These are phyloP conservation scores for Mesoligia furuncula DNA, from an alignment of 2,888 invertebrate genomes.

Conservation along the genomic window DNA sequence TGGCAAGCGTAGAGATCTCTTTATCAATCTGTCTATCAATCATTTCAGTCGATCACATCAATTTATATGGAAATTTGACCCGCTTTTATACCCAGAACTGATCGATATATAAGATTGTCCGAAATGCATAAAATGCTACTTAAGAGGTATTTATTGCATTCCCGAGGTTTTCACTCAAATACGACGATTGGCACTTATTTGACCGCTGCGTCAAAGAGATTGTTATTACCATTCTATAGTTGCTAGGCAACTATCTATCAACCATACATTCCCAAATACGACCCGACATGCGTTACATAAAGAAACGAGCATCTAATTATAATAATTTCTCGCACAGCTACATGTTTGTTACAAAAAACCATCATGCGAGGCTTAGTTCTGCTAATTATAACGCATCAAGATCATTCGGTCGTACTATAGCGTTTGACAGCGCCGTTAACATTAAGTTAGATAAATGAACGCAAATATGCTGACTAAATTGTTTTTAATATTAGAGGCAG, in stretches of 20 bases:
- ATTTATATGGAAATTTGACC: too few relatives aligned
- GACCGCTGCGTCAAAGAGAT: not conserved
- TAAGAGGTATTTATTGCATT: too few relatives aligned
- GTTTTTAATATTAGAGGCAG: slow-evolving; percentile 24
- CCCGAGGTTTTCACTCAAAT: too few relatives aligned
- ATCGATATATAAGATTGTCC: too few relatives aligned
- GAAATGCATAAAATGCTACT: too few relatives aligned
- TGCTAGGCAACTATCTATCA: not conserved
- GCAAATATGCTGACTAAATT: slow-evolving; percentile 23
- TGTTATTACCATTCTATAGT: not conserved
- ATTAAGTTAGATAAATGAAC: slow-evolving; percentile 35
- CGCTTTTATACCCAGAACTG: too few relatives aligned
- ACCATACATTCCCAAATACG: not conserved
- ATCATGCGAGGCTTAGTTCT: slow-evolving; percentile 13
- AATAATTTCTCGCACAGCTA: slow-evolving; percentile 32
- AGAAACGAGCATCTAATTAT: slow-evolving; percentile 41
- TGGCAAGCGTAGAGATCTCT: slow-evolving; percentile 25
- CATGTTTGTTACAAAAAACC: slow-evolving; percentile 32
- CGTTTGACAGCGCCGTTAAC: slow-evolving; percentile 65
- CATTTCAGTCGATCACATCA: not conserved
- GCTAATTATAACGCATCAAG: slow-evolving; percentile 61
- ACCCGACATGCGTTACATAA: slow-evolving; percentile 44
- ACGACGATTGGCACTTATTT: too few relatives aligned
- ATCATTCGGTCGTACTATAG: slow-evolving; percentile 52
- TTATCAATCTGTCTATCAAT: slow-evolving; percentile 26